Conservation (phyloP, 2,888 invertebrate species). For the Homarus gammarus region DNA sequence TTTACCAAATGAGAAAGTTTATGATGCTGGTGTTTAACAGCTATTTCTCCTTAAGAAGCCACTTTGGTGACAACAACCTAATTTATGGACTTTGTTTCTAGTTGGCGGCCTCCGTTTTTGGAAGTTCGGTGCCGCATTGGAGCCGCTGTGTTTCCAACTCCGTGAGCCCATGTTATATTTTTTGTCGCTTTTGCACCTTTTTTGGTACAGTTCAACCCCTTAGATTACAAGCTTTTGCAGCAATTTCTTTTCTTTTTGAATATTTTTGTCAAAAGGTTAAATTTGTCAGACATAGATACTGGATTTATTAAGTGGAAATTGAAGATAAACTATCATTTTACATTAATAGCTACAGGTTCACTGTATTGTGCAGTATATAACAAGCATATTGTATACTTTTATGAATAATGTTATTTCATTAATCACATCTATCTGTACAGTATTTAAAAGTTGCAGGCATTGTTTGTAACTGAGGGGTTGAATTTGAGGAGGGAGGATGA, state of each 20-base stretch:
- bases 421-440: too few species aligned
- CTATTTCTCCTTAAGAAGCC: not conserved
- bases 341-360: too few species aligned
- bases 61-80: not conserved
- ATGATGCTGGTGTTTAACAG: not conserved
- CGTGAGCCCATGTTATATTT: conserved; percentile 20
- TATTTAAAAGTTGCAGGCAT: not conserved
- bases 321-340: too few species aligned
- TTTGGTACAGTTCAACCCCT: not conserved
- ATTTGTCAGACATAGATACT: too few species aligned
- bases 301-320: too few species aligned
- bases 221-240: not conserved
- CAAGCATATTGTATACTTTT: not conserved
- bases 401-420: not conserved
- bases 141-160: conserved; percentile 33
- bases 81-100: conserved; percentile 26
- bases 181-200: conserved; percentile 11
- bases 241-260: too few species aligned
- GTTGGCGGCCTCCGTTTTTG: conserved; percentile 44
- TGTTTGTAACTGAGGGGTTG: not conserved
- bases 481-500: not conserved
- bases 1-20: not conserved
- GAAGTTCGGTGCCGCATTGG: conserved; percentile 35
- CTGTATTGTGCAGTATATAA: too few species aligned
- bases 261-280: too few species aligned